These are phyloP conservation scores for Tragelaphus imberbis DNA, from an alignment of 2,113 vertebrate genomes.

Conservation along the genomic window DNA sequence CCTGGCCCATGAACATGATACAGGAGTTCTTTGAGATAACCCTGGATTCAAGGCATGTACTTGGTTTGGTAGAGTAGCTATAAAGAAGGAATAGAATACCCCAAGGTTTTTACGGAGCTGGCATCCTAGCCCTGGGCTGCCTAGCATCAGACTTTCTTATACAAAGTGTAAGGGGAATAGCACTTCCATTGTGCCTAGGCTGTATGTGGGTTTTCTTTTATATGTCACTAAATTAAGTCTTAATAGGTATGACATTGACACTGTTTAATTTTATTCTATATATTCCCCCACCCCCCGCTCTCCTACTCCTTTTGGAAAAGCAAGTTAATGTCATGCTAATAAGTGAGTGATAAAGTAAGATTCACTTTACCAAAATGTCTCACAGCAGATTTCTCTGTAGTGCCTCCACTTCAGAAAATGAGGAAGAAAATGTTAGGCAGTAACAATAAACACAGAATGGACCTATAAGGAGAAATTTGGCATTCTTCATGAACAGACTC, in stretches of 20 bases:
- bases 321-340: neutral
- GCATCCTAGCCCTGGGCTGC: neutral
- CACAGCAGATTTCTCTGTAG: neutral
- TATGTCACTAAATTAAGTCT: neutral
- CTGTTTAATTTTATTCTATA: neutral
- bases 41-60: neutral
- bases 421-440: neutral
- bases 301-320: neutral
- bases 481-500: neutral
- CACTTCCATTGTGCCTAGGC: neutral
- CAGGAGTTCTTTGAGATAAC: neutral
- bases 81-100: neutral
- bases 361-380: neutral
- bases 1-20: neutral
- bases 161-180: neutral
- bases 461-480: neutral
- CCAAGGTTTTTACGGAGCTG: too few species aligned
- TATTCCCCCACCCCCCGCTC: neutral
- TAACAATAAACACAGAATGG: neutral
- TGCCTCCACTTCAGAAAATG: neutral
- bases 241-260: neutral
- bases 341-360: conserved; percentile 1
- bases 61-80: neutral
- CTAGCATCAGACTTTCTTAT: neutral
- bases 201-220: neutral